Evolutionary conservation across 2,113 vertebrate genomes (phyloP).

Genomic region (Hippoglossus stenolepis): DNA sequence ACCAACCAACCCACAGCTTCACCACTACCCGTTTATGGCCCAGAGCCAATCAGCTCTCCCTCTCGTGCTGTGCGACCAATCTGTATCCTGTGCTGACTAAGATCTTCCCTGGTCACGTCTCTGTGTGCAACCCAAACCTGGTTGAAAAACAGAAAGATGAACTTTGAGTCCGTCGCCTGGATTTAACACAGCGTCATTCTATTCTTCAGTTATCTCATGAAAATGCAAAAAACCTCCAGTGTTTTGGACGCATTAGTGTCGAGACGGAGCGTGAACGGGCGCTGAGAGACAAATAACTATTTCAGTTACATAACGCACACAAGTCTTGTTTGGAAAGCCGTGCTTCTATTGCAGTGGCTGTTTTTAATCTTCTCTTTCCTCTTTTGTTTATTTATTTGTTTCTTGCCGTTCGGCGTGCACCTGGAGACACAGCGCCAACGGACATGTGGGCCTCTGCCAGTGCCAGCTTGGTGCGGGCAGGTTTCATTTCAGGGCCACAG

Average conservation of each 20-base stretch:
- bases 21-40: slow-evolving; percentile 29
- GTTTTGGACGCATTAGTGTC: slow-evolving; percentile 31
- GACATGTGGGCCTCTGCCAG: slow-evolving; percentile 39
- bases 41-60: slow-evolving; percentile 50
- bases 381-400: background rate
- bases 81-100: slow-evolving; percentile 78
- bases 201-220: slow-evolving; percentile 21
- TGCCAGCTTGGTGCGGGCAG: slow-evolving; percentile 65
- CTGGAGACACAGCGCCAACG: slow-evolving; percentile 27
- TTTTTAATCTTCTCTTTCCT: slow-evolving; percentile 13
- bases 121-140: slow-evolving; percentile 32
- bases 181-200: background rate
- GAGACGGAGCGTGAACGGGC: background rate
- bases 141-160: background rate
- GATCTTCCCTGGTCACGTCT: slow-evolving; percentile 39
- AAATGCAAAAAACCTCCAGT: slow-evolving; percentile 30
- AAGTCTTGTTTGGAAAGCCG: slow-evolving; percentile 3
- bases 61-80: slow-evolving; percentile 72
- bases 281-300: slow-evolving; percentile 33
- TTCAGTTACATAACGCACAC: slow-evolving; percentile 41
- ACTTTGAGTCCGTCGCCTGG: background rate
- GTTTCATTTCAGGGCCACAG: slow-evolving; percentile 67
- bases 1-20: background rate
- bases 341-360: background rate
- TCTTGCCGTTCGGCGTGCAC: slow-evolving; percentile 25